Evolutionary conservation across 23 tunicate species (phyloP).

Genomic region (Styela clava): DNA sequence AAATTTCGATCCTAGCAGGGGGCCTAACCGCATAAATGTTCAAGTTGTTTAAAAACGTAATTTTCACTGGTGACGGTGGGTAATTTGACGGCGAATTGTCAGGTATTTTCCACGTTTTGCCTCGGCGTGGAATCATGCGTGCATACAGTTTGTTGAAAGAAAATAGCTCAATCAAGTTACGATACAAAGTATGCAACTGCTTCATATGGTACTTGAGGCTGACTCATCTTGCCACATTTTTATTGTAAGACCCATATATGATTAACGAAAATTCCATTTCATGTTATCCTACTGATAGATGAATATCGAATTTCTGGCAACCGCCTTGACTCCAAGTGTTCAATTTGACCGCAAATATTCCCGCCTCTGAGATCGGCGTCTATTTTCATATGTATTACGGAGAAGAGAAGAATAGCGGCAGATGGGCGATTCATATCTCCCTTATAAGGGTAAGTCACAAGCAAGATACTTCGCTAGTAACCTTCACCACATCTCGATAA

Average conservation of each 20-base stretch:
- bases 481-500: no score
- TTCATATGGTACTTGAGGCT: no score
- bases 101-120: no score
- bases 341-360: neutral
- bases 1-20: no score
- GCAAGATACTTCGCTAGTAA: neutral
- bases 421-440: neutral
- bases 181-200: no score
- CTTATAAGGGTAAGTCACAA: no score
- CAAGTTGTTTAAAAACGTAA: neutral
- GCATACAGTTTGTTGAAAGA: no score
- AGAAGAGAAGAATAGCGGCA: no score
- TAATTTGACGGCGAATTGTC: neutral
- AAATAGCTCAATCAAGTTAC: no score
- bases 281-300: neutral
- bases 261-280: neutral
- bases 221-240: neutral
- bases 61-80: neutral
- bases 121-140: no score
- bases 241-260: neutral
- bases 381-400: no score
- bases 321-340: neutral
- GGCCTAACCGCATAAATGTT: no score
- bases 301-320: neutral
- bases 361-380: neutral